phyloP scores from a whole-genome alignment of 2,113 vertebrate species.

The Pseudorectes ferrugineus region DNA sequence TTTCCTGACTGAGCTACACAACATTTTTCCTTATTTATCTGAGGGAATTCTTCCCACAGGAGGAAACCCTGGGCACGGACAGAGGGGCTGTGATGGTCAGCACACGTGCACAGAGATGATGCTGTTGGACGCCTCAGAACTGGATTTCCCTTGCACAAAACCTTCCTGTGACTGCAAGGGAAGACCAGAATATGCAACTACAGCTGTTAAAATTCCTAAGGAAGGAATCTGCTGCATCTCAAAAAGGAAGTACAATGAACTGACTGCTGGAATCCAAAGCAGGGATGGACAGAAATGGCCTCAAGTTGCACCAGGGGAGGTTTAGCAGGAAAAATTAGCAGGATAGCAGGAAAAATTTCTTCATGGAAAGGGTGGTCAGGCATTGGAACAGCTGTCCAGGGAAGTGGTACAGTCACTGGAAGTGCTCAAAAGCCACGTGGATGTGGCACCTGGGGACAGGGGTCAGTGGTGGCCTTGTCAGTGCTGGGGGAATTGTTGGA shows the following conservation, averaged over 20 bases:
- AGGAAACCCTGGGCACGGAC: background rate
- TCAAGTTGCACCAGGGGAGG: background rate
- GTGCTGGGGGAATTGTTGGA: background rate
- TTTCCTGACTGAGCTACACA: background rate
- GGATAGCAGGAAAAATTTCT: background rate
- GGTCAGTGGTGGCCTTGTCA: background rate
- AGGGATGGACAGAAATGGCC: background rate
- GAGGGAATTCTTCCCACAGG: background rate
- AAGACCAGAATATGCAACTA: background rate
- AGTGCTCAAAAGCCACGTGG: background rate
- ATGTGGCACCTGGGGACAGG: background rate
- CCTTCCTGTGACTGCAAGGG: background rate
- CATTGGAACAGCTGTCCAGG: background rate
- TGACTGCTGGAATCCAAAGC: background rate
- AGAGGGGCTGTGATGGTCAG: background rate
- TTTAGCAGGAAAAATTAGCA: no score
- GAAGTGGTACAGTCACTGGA: background rate
- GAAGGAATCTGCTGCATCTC: background rate
- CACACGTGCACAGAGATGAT: accelerated
- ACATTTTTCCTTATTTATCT: background rate
- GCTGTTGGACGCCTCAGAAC: background rate
- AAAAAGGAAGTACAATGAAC: background rate
- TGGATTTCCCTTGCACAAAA: background rate
- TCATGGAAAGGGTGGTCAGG: background rate
- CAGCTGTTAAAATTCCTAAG: background rate